Conservation (phyloP, 2,888 invertebrate species). For the Drosophila macrospina region DNA sequence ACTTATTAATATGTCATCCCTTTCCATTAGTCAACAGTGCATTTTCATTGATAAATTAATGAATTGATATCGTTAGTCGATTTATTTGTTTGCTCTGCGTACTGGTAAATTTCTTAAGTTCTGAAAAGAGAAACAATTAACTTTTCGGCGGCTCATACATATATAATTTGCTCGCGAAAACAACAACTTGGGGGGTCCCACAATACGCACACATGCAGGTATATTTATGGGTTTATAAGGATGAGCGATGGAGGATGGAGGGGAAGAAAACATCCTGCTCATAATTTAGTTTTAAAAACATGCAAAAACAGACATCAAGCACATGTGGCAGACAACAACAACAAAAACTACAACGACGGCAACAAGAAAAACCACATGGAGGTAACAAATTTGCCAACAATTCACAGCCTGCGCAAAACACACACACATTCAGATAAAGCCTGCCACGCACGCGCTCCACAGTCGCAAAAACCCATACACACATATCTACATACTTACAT, state of each 20-base stretch:
- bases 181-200: conserved; percentile 59
- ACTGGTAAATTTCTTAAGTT: not conserved
- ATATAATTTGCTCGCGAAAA: conserved; percentile 41
- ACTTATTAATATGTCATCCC: not conserved
- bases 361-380: conserved; percentile 49
- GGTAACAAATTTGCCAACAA: conserved; percentile 80
- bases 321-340: conserved; percentile 51
- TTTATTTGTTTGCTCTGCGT: not conserved
- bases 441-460: conserved; percentile 68
- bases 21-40: conserved; percentile 10
- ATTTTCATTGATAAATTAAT: conserved; percentile 59
- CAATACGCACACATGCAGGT: conserved; percentile 10
- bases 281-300: conserved; percentile 74
- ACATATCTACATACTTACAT: conserved; percentile 10
- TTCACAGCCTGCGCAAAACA: conserved; percentile 61
- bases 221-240: conserved; percentile 5
- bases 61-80: not conserved
- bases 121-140: conserved; percentile 31
- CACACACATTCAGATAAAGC: conserved; percentile 43
- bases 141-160: conserved; percentile 19
- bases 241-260: conserved; percentile 5
- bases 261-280: conserved; percentile 58
- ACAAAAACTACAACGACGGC: conserved; percentile 35
- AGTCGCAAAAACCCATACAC: conserved; percentile 33
- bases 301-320: conserved; percentile 76